These are phyloP conservation scores for Tautogolabrus adspersus DNA, from an alignment of 2,113 vertebrate genomes.

Conservation along the genomic window DNA sequence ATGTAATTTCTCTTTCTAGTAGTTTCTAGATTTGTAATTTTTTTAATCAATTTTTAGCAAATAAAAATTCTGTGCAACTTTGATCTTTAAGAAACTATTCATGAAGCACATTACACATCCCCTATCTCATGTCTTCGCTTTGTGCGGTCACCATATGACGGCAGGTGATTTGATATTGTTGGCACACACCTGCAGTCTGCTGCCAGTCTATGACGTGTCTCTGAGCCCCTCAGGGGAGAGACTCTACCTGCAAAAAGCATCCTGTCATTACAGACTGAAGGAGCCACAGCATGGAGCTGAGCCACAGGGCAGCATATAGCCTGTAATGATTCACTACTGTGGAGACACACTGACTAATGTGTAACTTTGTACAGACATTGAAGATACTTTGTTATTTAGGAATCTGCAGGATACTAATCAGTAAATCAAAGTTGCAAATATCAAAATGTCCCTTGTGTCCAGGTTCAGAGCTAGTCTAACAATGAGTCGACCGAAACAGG, in stretches of 20 bases:
- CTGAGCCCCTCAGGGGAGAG: not conserved
- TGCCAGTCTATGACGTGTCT: slow-evolving; percentile 1
- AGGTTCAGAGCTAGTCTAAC: slow-evolving; percentile 12
- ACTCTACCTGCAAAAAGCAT: slow-evolving; percentile 35
- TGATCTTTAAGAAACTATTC: no score
- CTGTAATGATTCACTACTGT: slow-evolving; percentile 44
- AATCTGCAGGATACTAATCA: not conserved
- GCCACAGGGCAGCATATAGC: slow-evolving; percentile 5
- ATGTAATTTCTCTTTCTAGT: no score
- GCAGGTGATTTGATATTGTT: slow-evolving; percentile 4
- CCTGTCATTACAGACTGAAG: slow-evolving; percentile 62
- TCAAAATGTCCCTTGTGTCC: not conserved
- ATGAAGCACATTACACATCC: not conserved
- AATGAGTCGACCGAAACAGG: slow-evolving; percentile 20
- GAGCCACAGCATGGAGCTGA: slow-evolving; percentile 3
- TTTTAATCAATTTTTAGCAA: no score
- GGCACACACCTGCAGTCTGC: slow-evolving; percentile 24
- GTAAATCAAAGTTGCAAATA: not conserved
- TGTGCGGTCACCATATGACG: not conserved
- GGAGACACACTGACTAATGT: not conserved
- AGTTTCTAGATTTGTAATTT: no score
- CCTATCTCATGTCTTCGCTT: not conserved
- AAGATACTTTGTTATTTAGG: not conserved
- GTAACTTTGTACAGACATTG: not conserved
- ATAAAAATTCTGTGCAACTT: no score